Percentiles rank a stretch among this genome's conserved stretches.
Evolutionary conservation across 1,140 invertebrate genomes (phyloP).

Genomic region (Heliothis subflexa): DNA sequence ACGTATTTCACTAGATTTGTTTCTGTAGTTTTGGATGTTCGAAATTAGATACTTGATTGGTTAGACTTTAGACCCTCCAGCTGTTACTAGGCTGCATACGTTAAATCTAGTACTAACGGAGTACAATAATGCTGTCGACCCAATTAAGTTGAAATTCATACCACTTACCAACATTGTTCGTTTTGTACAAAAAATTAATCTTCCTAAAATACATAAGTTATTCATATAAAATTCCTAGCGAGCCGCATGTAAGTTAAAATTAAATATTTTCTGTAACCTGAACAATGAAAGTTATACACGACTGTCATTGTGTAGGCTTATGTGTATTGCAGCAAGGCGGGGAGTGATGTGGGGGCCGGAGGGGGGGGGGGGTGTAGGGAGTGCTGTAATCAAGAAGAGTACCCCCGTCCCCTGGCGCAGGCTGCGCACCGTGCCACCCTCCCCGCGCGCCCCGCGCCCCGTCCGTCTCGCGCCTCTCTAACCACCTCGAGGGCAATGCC

Average conservation of each 20-base stretch:
- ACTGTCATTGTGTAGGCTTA: slow-evolving; percentile 71
- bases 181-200: slow-evolving; percentile 6
- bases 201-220: not conserved
- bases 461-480: slow-evolving; percentile 59
- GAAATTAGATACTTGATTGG: not conserved
- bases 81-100: not conserved
- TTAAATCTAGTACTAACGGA: not conserved
- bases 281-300: slow-evolving; percentile 62
- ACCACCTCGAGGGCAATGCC: slow-evolving; percentile 80
- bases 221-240: not conserved
- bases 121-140: not conserved
- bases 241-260: slow-evolving; percentile 42
- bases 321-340: slow-evolving; percentile 63
- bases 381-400: slow-evolving; percentile 86
- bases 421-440: slow-evolving; percentile 47
- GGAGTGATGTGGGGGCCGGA: slow-evolving; percentile 51
- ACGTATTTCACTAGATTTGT: slow-evolving; percentile 35
- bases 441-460: slow-evolving; percentile 58
- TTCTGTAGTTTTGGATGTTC: not conserved
- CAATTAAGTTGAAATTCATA: not conserved
- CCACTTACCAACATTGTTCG: not conserved
- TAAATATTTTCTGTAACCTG: slow-evolving; percentile 46
- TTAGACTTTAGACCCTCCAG: not conserved
- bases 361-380: slow-evolving; percentile 56
- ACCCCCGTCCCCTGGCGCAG: slow-evolving; percentile 79